Evolutionary conservation across 2,888 invertebrate genomes (phyloP), one percentile per base, ranked within the genome.

Genomic region (Lasioglossum figueresi): DNA sequence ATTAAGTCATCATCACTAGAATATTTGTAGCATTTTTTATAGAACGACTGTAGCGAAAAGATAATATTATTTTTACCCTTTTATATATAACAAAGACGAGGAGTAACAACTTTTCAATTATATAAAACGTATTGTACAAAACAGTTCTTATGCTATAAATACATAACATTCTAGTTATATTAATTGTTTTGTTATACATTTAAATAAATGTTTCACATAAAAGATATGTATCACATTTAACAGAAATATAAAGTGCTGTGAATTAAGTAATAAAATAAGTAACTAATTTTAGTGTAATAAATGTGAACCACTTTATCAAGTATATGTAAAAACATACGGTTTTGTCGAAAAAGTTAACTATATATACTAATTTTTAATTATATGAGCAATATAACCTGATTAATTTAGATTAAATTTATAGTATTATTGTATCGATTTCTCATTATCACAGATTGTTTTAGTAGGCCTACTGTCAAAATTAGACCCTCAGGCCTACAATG

Each of bases 401-500:
- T 78, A 75, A 80, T 88, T 90, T 90, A 88, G 85, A 84, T 88
- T 91, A 85, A 92, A 91, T 92, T 92, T 91, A 87, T 92, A 91
- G 91, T 87, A 91, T 95, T 95, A 95, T 94, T 95, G 95, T 94
- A 94, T 94, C 93, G 92, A 93, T 94, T 95, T 82, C 93, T 92
- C 92, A 90, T 94, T 95, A 95, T 95, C 95, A 95, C 95, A 95
- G 95, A 94, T 94, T 93, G 93, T 93, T 94, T 94, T 94, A 91
- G 91, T 93, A 93, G 93, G 92, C 93, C 93, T 89, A 86, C 89
- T 86, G 89, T 76, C 86, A 90, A 90, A 89, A 88, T 93, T 90
- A 92, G 86, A 83, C 91, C 84, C 90, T 87, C 79, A 87, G 92
- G 91, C 92, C 92, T 89, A 91, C 86, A 85, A 81, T 91, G 90